Conservation (phyloP, 2,113 vertebrate species). For the Charadrius vociferus region DNA sequence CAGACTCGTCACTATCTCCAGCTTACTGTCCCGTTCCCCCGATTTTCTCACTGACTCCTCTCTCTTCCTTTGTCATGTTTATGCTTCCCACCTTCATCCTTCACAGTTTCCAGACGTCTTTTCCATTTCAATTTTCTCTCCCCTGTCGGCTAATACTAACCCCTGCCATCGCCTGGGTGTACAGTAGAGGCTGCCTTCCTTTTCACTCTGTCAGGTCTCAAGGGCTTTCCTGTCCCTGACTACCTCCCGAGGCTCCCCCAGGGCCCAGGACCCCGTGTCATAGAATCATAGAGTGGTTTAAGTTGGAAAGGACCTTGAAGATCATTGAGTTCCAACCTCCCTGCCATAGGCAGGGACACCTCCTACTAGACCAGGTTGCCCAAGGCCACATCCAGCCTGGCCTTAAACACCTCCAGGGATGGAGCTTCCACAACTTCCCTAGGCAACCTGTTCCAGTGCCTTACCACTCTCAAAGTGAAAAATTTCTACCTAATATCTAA, state of each 20-base stretch:
- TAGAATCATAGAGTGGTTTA: no score
- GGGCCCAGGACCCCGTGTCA: rapidly evolving
- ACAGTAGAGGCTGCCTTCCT: not conserved
- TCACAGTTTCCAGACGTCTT: not conserved
- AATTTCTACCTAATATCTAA: no score
- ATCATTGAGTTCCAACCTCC: no score
- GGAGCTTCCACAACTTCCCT: no score
- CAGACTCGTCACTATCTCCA: not conserved
- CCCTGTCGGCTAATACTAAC: not conserved
- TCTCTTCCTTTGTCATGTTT: not conserved
- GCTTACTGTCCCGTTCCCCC: not conserved
- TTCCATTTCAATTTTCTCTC: not conserved
- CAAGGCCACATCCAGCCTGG: no score
- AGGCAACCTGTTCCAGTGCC: no score
- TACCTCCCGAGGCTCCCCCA: rapidly evolving
- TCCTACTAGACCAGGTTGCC: no score
- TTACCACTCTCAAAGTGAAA: no score
- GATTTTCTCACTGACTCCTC: not conserved
- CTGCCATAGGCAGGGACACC: no score
- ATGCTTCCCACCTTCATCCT: not conserved
- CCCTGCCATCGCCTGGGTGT: rapidly evolving
- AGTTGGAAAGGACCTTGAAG: no score
- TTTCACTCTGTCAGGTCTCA: not conserved
- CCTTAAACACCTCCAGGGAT: no score
- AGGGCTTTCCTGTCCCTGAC: not conserved